These are phyloP conservation scores for Chrysolina americana DNA, from an alignment of 2,888 invertebrate genomes.

Conservation along the genomic window DNA sequence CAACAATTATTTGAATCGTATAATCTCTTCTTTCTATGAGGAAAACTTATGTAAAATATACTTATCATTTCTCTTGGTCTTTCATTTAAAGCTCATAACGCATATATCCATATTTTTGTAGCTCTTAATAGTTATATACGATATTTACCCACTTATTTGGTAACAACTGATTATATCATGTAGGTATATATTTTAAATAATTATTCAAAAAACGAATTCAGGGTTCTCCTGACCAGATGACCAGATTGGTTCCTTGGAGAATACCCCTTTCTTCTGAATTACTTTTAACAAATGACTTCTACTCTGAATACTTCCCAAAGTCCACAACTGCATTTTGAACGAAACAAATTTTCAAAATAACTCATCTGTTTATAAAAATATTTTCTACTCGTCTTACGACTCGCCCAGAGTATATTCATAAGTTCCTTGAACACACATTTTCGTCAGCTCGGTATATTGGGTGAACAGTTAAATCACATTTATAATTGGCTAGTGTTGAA, in stretches of 20 bases:
- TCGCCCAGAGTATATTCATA: slow-evolving; percentile 22
- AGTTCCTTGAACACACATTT: slow-evolving; percentile 22
- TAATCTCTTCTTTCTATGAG: not conserved
- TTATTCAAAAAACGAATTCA: not conserved
- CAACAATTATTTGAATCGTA: not conserved
- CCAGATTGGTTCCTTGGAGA: not conserved
- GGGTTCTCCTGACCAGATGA: not conserved
- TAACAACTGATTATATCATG: slow-evolving; percentile 18
- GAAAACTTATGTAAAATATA: not conserved
- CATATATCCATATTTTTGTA: not conserved
- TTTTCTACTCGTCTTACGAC: slow-evolving; percentile 9
- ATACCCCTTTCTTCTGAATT: not conserved
- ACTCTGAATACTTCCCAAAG: not conserved
- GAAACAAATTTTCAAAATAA: slow-evolving; percentile 10
- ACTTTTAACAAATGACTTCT: not conserved
- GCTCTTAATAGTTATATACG: slow-evolving; percentile 2
- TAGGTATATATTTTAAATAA: slow-evolving; percentile 1
- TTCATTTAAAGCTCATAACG: slow-evolving; percentile 5
- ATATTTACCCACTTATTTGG: not conserved
- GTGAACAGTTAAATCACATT: slow-evolving; percentile 39
- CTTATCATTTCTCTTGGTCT: not conserved
- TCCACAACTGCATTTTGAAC: not conserved
- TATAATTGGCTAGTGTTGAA: slow-evolving; percentile 38
- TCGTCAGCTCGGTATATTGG: slow-evolving; percentile 18
- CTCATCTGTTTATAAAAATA: slow-evolving; percentile 16